phyloP scores from a whole-genome alignment of 2,113 vertebrate genomes.

The Eulemur macaco region DNA sequence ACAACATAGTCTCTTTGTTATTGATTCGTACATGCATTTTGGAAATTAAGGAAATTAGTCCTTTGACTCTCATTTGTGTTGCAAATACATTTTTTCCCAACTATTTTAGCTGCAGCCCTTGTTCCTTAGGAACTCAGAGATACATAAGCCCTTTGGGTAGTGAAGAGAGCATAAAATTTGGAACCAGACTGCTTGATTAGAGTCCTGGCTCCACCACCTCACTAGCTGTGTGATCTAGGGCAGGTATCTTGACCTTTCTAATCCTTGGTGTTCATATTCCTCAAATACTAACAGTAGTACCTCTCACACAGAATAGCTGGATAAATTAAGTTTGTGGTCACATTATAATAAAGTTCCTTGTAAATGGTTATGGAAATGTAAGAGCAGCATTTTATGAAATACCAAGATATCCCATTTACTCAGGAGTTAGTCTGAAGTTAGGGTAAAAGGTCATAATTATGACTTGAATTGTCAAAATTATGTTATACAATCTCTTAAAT shows the following conservation, averaged over 20 bases:
- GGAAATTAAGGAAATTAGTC: conserved; percentile 15
- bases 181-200: background rate
- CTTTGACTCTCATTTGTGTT: conserved; percentile 36
- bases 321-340: background rate
- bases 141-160: background rate
- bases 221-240: background rate
- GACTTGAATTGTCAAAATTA: background rate
- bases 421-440: background rate
- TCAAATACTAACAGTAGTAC: background rate
- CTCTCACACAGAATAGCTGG: background rate
- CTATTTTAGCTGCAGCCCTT: background rate
- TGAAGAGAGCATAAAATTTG: background rate
- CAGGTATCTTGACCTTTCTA: background rate
- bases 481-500: background rate
- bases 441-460: background rate
- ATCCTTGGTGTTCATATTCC: background rate
- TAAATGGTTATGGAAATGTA: background rate
- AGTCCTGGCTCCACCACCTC: background rate
- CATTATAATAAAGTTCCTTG: background rate
- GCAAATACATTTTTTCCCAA: background rate
- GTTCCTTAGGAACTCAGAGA: background rate
- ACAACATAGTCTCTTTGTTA: background rate
- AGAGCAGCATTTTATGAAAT: background rate
- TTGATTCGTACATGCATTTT: background rate
- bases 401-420: background rate